These are phyloP conservation scores for Mugil cephalus DNA, from an alignment of 2,113 vertebrate genomes.

Conservation along the genomic window DNA sequence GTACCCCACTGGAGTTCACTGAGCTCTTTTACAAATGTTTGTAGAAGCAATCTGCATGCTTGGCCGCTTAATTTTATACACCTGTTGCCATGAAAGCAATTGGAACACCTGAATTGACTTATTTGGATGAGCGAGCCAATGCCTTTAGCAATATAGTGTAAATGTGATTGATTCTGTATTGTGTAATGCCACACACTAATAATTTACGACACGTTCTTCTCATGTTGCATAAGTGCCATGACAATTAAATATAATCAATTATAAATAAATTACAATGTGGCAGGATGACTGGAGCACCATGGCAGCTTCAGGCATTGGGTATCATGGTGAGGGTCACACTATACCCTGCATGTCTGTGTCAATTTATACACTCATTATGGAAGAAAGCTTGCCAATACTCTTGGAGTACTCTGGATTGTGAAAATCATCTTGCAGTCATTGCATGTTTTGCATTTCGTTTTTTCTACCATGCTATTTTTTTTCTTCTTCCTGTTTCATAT, in stretches of 20 bases:
- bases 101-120: too few relatives aligned
- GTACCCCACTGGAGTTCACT: too few relatives aligned
- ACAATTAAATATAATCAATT: constrained; percentile 11
- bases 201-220: not conserved
- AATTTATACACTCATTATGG: constrained; percentile 48
- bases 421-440: constrained; percentile 10
- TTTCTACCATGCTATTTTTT: constrained; percentile 23
- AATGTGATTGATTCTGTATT: not conserved
- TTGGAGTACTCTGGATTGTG: not conserved
- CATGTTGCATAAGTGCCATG: not conserved
- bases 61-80: too few relatives aligned
- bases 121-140: too few relatives aligned
- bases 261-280: constrained; percentile 13
- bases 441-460: constrained; percentile 26
- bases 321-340: constrained; percentile 34
- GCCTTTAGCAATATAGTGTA: too few relatives aligned
- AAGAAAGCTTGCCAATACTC: constrained; percentile 9
- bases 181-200: not conserved
- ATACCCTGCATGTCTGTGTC: constrained; percentile 42
- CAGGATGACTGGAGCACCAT: constrained; percentile 12
- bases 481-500: constrained; percentile 36
- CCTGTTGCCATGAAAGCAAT: too few relatives aligned
- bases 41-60: too few relatives aligned
- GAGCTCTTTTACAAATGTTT: too few relatives aligned
- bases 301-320: constrained; percentile 9